Base-by-base conservation (phyloP, 2,797 vertebrate species). In the Parotocinclus haroldoi region DNA sequence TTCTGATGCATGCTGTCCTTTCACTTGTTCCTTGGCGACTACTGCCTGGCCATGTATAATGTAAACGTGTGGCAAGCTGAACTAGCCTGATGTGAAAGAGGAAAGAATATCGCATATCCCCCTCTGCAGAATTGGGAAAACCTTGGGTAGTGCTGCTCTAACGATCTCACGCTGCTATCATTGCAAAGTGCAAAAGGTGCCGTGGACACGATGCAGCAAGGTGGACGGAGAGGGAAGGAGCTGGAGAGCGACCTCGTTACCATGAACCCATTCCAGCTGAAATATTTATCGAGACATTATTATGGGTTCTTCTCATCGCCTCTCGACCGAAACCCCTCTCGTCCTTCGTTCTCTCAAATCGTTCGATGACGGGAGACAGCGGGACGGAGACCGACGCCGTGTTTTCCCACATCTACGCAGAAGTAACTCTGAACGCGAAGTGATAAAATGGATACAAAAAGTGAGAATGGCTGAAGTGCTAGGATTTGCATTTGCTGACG, bases 281-380 rank as follows among this genome's bases (percentile, higher is more conserved):
- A 90, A 88, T 86, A 87, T 90, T 90, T 90, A 88, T 87, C 85
- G 86, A 84, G 73, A 84, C 85, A 88, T 86, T 83, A 89, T 84
- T 82, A 86, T 65, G 71, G 59, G 63, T 78, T 73, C 72, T 68
- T 76, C 68, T 46, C 73, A 84, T 81, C 79, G 78, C 66, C 78
- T 81, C 69, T 83, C 72, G 82, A 67, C 53, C 67, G 38, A 64
- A 69, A 60, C 68, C 63, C 48, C 53, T 63, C 56, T 45, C 44
- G 14, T 50, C 52, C 63, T 48, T 50, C 62, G 37, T 54, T 49
- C 63, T 49, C 58, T 12, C 40, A 27, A 48, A 52, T 40, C 10
- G 9, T 58, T 62, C 62, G 36, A 70, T 62, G 63, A 66, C 66
- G 48, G n/a, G n/a, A n/a, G n/a, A 59, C 63, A 70, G 67, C 55